A percentile compares a stretch with the other conserved stretches of the same genome.
Evolutionary conservation across 2,888 invertebrate genomes (phyloP).

Genomic region (Charanyca ferruginea): DNA sequence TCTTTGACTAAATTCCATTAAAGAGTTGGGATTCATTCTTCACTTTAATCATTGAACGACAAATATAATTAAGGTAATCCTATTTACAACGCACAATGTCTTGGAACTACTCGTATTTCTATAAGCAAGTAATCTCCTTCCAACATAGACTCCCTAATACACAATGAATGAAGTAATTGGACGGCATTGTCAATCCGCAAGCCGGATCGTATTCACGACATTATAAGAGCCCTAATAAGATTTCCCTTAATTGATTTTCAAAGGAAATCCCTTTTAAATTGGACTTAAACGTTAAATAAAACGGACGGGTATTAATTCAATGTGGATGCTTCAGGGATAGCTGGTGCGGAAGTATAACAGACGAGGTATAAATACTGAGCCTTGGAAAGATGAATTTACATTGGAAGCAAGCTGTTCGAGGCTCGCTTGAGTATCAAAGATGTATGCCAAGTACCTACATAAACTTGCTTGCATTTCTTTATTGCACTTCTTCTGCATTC

Average conservation of each 20-base stretch:
- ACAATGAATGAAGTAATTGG: constrained; percentile 58
- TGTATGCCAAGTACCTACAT: constrained; percentile 28
- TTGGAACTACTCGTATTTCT: constrained; percentile 52
- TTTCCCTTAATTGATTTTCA: constrained; percentile 68
- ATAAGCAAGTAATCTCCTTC: constrained; percentile 50
- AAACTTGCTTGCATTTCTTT: constrained; percentile 30
- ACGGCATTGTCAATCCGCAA: constrained; percentile 56
- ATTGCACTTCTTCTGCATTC: neutral
- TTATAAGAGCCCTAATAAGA: constrained; percentile 63
- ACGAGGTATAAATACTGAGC: constrained; percentile 50
- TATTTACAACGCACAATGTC: constrained; percentile 38
- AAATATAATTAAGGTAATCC: constrained; percentile 47
- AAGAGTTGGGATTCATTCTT: constrained; percentile 15
- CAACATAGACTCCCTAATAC: constrained; percentile 36
- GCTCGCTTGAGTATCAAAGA: constrained; percentile 26
- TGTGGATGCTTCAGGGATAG: constrained; percentile 49
- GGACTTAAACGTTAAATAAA: constrained; percentile 59
- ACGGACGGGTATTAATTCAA: constrained; percentile 55
- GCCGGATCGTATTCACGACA: constrained; percentile 57
- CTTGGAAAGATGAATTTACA: constrained; percentile 56
- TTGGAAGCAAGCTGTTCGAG: constrained; percentile 35
- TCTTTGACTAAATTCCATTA: constrained; percentile 7
- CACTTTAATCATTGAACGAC: constrained; percentile 40
- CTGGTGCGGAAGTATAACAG: constrained; percentile 32
- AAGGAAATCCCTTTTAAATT: constrained; percentile 66